These are phyloP conservation scores for Diploscapter pachys DNA, from an alignment of 1,140 invertebrate species.

Conservation along the genomic window DNA sequence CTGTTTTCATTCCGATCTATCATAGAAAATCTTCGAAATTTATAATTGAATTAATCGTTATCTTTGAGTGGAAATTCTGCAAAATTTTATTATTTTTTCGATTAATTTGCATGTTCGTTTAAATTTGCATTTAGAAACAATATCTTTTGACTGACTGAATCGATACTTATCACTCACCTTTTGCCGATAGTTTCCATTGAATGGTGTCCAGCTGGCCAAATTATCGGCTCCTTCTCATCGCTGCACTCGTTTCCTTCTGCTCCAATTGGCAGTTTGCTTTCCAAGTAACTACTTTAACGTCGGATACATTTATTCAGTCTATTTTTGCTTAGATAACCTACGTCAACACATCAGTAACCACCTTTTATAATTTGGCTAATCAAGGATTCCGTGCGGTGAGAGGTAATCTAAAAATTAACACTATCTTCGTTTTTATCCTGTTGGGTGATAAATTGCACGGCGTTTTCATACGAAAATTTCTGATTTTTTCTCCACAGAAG, in stretches of 20 bases:
- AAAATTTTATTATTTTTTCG: too few relatives aligned
- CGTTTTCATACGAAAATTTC: too few relatives aligned
- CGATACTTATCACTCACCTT: neutral
- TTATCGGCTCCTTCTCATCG: conserved; percentile 34
- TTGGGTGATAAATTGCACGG: too few relatives aligned
- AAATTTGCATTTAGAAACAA: too few relatives aligned
- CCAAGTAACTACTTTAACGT: conserved; percentile 28
- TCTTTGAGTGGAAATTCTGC: too few relatives aligned
- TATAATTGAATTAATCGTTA: too few relatives aligned
- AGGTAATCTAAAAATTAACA: conserved; percentile 8
- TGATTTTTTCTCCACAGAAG: too few relatives aligned
- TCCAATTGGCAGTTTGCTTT: conserved; percentile 44
- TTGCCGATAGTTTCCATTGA: conserved; percentile 20
- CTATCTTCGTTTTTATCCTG: neutral
- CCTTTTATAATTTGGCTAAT: conserved; percentile 28
- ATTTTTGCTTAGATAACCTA: conserved; percentile 39
- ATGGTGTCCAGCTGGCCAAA: conserved; percentile 22
- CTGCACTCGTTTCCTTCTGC: conserved; percentile 38
- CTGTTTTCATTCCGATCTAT: too few relatives aligned
- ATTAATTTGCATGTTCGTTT: too few relatives aligned
- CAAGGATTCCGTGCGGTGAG: conserved; percentile 4
- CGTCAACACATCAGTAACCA: conserved; percentile 39
- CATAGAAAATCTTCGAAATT: too few relatives aligned
- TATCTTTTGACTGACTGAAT: too few relatives aligned
- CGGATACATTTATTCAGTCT: too few relatives aligned